phyloP scores from a whole-genome alignment of 2,888 invertebrate genomes.

The Cephus spinipes region DNA sequence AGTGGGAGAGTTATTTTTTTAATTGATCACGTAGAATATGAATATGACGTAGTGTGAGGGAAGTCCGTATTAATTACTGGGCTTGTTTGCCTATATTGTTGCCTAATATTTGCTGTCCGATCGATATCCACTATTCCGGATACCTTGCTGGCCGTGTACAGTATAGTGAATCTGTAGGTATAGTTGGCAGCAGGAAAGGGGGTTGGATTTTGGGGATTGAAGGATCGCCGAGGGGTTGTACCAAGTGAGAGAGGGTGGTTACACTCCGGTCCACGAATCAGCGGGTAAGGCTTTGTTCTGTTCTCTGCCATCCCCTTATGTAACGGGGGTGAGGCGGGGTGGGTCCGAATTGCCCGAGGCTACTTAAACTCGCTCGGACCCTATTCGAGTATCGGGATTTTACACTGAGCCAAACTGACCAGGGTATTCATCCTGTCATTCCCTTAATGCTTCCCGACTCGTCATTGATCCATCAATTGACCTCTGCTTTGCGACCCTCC shows the following conservation, averaged over 20 bases:
- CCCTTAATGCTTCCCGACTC: not conserved
- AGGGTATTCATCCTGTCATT: not conserved
- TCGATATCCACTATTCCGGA: conserved; percentile 38
- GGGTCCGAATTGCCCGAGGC: conserved; percentile 26
- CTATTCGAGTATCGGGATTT: not conserved
- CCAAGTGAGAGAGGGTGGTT: conserved; percentile 33
- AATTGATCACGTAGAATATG: conserved; percentile 20
- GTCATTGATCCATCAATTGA: not conserved
- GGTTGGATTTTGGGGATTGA: conserved; percentile 12
- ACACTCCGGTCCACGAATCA: conserved; percentile 47
- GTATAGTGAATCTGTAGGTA: not conserved
- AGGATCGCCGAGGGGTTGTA: not conserved
- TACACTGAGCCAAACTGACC: conserved; percentile 4
- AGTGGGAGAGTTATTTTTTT: conserved; percentile 5
- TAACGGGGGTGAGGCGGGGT: conserved; percentile 16
- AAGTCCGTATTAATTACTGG: conserved; percentile 44
- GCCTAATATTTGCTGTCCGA: conserved; percentile 48
- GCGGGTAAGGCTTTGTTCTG: conserved; percentile 45
- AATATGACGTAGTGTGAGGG: conserved; percentile 21
- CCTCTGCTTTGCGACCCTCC: not conserved
- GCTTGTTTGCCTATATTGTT: conserved; percentile 46
- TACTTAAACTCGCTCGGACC: conserved; percentile 22
- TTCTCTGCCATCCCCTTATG: conserved; percentile 28
- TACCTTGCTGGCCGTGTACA: not conserved
- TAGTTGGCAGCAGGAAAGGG: not conserved